Conservation (phyloP, 2,797 vertebrate species). For the Enteromius trimaculatus region DNA sequence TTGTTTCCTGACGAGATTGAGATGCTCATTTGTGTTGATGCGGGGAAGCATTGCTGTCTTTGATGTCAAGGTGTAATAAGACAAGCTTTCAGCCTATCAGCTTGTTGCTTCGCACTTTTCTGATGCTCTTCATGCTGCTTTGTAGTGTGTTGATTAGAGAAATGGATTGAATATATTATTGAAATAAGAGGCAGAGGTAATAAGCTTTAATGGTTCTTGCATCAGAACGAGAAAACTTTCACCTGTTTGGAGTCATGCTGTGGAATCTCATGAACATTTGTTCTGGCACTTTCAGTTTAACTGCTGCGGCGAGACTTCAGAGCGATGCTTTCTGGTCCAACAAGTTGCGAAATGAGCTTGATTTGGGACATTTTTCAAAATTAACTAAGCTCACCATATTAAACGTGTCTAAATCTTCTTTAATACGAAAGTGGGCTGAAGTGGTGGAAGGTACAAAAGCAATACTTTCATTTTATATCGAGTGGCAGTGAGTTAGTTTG, state of each 20-base stretch:
- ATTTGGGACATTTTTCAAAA: slow-evolving; percentile 17
- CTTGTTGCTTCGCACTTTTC: slow-evolving; percentile 24
- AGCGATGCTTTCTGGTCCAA: background rate
- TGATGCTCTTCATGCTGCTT: background rate
- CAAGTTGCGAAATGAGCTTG: background rate
- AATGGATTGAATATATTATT: slow-evolving; percentile 44
- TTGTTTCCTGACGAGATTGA: slow-evolving; percentile 60
- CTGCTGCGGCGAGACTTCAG: background rate
- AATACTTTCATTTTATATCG: background rate
- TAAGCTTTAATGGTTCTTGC: slow-evolving; percentile 52
- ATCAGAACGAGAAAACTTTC: slow-evolving; percentile 47
- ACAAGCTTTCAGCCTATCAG: slow-evolving; percentile 41
- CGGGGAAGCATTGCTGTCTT: slow-evolving; percentile 36
- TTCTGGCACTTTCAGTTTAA: slow-evolving; percentile 11
- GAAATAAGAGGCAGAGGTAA: slow-evolving; percentile 50
- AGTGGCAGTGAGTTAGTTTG: background rate
- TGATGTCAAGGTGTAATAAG: slow-evolving; percentile 59
- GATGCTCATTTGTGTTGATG: slow-evolving; percentile 55
- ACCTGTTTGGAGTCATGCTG: slow-evolving; percentile 33
- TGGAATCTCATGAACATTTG: slow-evolving; percentile 9
- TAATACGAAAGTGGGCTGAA: background rate
- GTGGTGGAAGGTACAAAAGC: background rate
- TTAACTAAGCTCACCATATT: background rate
- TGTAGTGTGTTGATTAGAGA: slow-evolving; percentile 43
- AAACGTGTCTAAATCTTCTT: background rate